Evolutionary conservation across 2,113 vertebrate genomes (phyloP).

Genomic region (Chinchilla lanigera): DNA sequence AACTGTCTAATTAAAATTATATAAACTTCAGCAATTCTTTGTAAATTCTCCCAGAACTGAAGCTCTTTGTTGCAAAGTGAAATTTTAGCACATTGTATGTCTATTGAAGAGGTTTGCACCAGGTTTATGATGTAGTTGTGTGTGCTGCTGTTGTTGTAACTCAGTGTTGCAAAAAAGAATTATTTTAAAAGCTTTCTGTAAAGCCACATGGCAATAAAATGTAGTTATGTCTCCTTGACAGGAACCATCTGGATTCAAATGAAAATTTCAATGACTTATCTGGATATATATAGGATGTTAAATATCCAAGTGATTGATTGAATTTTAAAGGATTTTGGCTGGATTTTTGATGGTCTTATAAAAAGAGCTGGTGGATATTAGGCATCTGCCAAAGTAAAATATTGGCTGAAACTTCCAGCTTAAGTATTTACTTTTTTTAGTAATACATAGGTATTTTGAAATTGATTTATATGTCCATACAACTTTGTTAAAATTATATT

Average conservation of each 20-base stretch:
- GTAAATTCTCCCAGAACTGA: constrained; percentile 60
- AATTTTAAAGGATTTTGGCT: constrained; percentile 56
- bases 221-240: constrained; percentile 51
- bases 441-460: constrained; percentile 16
- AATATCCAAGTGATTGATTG: constrained; percentile 36
- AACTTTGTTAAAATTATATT: constrained; percentile 37
- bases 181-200: neutral
- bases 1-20: constrained; percentile 77
- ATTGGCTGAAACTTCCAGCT: neutral
- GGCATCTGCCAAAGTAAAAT: constrained; percentile 55
- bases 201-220: constrained; percentile 54
- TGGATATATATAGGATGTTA: constrained; percentile 42
- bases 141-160: constrained; percentile 8
- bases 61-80: constrained; percentile 62
- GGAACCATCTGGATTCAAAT: constrained; percentile 64
- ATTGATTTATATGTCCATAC: constrained; percentile 23
- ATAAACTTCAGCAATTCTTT: constrained; percentile 65
- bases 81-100: constrained; percentile 41
- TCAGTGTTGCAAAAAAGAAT: constrained; percentile 18
- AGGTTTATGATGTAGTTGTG: neutral
- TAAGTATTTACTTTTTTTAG: neutral
- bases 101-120: neutral
- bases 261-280: constrained; percentile 61
- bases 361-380: constrained; percentile 15
- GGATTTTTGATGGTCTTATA: constrained; percentile 59